These are phyloP conservation scores for Griposia aprilina DNA, from an alignment of 2,888 invertebrate genomes.

Conservation along the genomic window DNA sequence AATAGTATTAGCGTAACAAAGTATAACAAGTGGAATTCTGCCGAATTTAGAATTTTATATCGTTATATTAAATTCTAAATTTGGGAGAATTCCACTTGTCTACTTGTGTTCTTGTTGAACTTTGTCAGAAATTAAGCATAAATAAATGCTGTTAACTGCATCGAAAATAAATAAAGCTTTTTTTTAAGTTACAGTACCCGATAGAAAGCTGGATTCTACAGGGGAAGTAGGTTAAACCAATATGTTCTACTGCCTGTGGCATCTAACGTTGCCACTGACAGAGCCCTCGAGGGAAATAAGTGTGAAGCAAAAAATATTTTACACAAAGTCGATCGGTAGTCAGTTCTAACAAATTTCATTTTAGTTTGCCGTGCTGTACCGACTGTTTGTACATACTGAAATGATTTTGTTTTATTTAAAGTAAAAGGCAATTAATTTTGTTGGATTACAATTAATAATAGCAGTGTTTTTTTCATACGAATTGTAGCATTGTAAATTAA, in stretches of 20 bases:
- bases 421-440: neutral
- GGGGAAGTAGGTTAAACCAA: constrained; percentile 38
- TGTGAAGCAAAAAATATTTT: constrained; percentile 55
- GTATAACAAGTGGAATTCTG: no score
- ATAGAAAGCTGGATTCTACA: constrained; percentile 12
- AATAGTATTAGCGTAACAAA: no score
- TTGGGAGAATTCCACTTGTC: no score
- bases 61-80: no score
- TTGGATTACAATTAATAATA: neutral
- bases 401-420: neutral
- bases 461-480: neutral
- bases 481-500: no score
- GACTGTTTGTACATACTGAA: neutral
- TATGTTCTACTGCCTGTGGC: constrained; percentile 34
- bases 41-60: no score
- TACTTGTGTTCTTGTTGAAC: no score
- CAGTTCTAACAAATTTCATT: constrained; percentile 30
- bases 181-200: neutral
- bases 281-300: constrained; percentile 52
- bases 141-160: no score
- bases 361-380: neutral
- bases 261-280: constrained; percentile 36
- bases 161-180: no score
- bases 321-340: constrained; percentile 29
- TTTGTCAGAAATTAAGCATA: no score